Base-by-base conservation (phyloP, 2,113 vertebrate species). In the Holacanthus passer region DNA sequence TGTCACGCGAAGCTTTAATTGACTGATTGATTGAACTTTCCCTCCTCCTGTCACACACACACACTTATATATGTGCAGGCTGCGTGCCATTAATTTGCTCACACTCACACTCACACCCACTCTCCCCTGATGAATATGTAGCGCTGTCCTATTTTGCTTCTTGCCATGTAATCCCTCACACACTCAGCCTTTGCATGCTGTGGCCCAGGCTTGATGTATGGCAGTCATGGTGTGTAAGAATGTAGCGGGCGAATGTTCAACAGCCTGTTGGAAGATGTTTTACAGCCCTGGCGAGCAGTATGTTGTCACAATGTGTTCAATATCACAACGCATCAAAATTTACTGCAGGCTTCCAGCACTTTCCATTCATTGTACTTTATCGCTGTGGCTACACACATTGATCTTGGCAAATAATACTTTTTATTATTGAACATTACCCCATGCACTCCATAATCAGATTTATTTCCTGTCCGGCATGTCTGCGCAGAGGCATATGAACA, bases 401-500 rank as follows among this genome's bases (percentile, higher is more conserved):
- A 95, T 95, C 94, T 89, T 86, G 77, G 91, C 92, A 94, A 94
- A 94, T 91, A 94, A 94, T 95, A 90, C 90, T 91, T 93, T 94
- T 94, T 94, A 95, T 94, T 94, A 94, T 94, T 94, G 90, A 91
- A 92, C 93, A 94, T 94, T 94, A 93, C 90, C 84, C 84, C 85
- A 87, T 79, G 86, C 89, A 75, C 83, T 85, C 81, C 62, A 66
- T 92, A 91, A 92, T 93, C 87, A 88, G 91, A 94, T 93, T 93
- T 94, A 94, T 93, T 90, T 85, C 92, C 87, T 89, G 92, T 93
- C 91, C 89, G 9, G 86, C 76, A 72, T 82, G 87, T 87, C 84
- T 82, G 81, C 53, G 27, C 39, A 19, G 32, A 81, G 84, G 85
- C 79, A 75, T 76, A 63, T 65, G 77, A 92, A 48, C 77, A 81